These are phyloP conservation scores for Alentia gelatinosa DNA, from an alignment of 2,888 invertebrate species.

Conservation along the genomic window DNA sequence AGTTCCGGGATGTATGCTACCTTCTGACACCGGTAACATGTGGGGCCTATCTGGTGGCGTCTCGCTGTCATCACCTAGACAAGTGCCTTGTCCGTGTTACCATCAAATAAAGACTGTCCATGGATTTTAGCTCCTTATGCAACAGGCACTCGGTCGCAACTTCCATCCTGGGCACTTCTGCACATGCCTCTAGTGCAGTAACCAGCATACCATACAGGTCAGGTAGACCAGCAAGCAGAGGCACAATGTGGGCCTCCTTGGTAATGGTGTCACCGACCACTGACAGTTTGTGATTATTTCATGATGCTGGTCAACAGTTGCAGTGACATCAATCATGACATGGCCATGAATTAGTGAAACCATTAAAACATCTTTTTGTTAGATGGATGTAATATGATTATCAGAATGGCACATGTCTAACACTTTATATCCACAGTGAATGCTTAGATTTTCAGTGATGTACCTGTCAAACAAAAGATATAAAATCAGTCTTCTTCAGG, in stretches of 20 bases:
- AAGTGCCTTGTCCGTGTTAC: background rate
- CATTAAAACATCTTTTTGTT: too few species aligned
- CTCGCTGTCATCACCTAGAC: background rate
- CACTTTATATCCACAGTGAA: too few species aligned
- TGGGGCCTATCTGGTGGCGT: background rate
- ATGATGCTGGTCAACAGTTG: too few species aligned
- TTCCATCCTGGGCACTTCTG: background rate
- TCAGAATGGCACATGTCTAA: too few species aligned
- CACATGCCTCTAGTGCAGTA: background rate
- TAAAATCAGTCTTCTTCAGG: too few species aligned
- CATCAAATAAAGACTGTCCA: background rate
- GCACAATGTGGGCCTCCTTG: background rate
- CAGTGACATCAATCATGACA: too few species aligned
- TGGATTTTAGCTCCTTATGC: background rate
- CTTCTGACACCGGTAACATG: slow-evolving; percentile 26
- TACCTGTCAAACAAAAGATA: too few species aligned
- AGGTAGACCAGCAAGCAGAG: background rate
- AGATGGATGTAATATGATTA: too few species aligned
- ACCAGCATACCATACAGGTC: background rate
- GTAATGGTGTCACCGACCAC: background rate
- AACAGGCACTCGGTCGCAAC: background rate
- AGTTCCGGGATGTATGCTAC: background rate
- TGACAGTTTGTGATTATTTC: too few species aligned
- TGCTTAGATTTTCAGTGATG: too few species aligned
- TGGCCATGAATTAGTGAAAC: too few species aligned